phyloP scores from a whole-genome alignment of 2,888 invertebrate genomes.

The Thereva nobilitata region DNA sequence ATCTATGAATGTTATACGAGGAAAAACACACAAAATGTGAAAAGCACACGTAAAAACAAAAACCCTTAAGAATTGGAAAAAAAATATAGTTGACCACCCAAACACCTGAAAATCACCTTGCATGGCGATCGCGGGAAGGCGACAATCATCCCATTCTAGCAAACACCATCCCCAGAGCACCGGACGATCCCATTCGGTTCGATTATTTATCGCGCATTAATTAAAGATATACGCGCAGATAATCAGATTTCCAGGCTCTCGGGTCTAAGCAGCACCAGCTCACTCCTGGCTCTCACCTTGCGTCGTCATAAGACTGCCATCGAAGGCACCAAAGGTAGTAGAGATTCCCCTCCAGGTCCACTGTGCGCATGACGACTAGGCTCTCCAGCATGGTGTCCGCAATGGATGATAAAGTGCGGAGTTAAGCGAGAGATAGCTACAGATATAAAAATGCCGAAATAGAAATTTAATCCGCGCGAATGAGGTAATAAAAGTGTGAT shows the following conservation, averaged over 20 bases:
- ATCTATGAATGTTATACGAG: neutral
- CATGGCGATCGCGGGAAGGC: conserved; percentile 35
- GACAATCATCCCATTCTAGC: conserved; percentile 31
- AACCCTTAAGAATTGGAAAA: neutral
- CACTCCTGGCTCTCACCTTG: too few species aligned
- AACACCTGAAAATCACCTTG: conserved; percentile 40
- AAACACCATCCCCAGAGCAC: conserved; percentile 29
- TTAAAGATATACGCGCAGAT: conserved; percentile 43
- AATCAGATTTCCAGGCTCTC: conserved; percentile 39
- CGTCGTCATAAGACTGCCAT: too few species aligned
- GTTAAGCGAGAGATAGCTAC: conserved; percentile 21
- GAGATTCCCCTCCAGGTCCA: neutral
- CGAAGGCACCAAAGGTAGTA: too few species aligned
- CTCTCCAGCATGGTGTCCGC: conserved; percentile 13
- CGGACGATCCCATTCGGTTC: conserved; percentile 40
- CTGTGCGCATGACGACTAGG: neutral
- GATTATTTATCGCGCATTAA: conserved; percentile 44
- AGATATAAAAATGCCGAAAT: conserved; percentile 42
- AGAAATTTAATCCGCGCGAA: conserved; percentile 43
- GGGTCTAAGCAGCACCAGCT: conserved; percentile 7
- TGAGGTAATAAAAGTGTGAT: conserved; percentile 43
- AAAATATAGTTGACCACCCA: conserved; percentile 38
- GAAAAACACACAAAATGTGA: neutral
- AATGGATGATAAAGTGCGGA: conserved; percentile 28
- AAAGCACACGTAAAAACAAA: neutral